Base-by-base conservation (phyloP, 2,113 vertebrate species). In the Elgaria multicarinata region DNA sequence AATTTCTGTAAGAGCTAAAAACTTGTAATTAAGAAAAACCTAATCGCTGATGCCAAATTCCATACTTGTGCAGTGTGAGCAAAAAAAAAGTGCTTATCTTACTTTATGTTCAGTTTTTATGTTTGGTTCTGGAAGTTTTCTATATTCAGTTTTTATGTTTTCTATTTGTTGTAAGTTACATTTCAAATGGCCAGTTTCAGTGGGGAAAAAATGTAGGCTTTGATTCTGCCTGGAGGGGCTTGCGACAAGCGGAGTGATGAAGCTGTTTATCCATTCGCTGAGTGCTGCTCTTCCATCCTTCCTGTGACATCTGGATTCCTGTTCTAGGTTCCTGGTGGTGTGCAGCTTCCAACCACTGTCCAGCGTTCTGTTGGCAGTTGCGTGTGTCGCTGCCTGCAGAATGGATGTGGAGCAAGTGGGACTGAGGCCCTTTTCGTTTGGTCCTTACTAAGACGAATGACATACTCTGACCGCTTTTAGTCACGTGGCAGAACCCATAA, bases 241-340 rank as follows among this genome's bases (percentile, higher is more conserved):
- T 0, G 1, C 31, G 39, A 14, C 55, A 39, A 89, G 92, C 97
- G 96, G 95, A 2, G 39, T 98, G 97, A 98, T 98, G 98, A 98
- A 88, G 0, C 64, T 66, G 97, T 98, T 98, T 98, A 98, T 98
- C 98, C 98, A 98, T 98, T 98, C 98, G 94, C 98, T 93, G 98
- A 98, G 97, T 86, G 83, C 91, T 67, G 26, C 91, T 46, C 64
- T 82, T 36, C 94, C 42, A 90, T 36, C 62, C 75, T 94, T 94
- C 75, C 84, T 92, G 85, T 85, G 53, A 87, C 93, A 86, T 26
- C 74, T 86, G 0, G 33, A 28, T 88, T 72, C 88, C 95, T 93
- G 96, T 98, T 96, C 94, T 97, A 96, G 97, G 36, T 24, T 79
- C 89, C 88, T 77, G 20, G 87, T 74, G 87, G 3, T 53, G 78